Evolutionary conservation across 2,888 invertebrate species (phyloP), one percentile per base, ranked within the genome.

Genomic region (Tupiocoris notatus): DNA sequence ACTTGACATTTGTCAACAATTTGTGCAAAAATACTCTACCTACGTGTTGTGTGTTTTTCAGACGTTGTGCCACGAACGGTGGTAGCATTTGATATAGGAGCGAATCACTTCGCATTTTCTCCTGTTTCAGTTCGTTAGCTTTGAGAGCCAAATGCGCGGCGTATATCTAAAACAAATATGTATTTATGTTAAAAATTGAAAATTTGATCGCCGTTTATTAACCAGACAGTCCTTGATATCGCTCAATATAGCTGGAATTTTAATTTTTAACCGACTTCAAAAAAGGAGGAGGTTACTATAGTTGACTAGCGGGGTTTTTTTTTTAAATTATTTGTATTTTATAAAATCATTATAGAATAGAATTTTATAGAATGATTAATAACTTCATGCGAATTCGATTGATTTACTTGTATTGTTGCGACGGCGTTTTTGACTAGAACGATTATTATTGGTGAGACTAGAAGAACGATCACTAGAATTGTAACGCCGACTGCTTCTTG

Each of bases 81-180:
- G 94, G 94, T 70, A 94, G 83, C 94, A 94, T 94, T 84, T 94
- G 94, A 82, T 93, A 92, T 0, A 94, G 86, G 17, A 95, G 84
- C 0, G 92, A 90, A 82, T 95, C 94, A 81, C 93, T 93, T 80
- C 93, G 88, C 79, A 91, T 89, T 81, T 94, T 94, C 82, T 94
- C 94, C 64, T 90, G 88, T 82, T 93, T 92, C 81, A 94, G 82
- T 83, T 94, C 94, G 75, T 89, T 88, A 0, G 94, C 94, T 81
- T 94, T 94, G 81, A 90, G 88, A 0, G 92, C 90, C 75, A 94
- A 85, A 84, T 92, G 92, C n/a, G 91, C 88, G 0, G 94, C 93
- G 81, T 94, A 94, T 78, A 94, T 87, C 92, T n/a, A n/a, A n/a
- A n/a, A n/a, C n/a, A n/a, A n/a, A n/a, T n/a, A n/a, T n/a, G n/a